Evolutionary conservation across 2,797 vertebrate species (phyloP).

Genomic region (Melanogrammus aeglefinus): DNA sequence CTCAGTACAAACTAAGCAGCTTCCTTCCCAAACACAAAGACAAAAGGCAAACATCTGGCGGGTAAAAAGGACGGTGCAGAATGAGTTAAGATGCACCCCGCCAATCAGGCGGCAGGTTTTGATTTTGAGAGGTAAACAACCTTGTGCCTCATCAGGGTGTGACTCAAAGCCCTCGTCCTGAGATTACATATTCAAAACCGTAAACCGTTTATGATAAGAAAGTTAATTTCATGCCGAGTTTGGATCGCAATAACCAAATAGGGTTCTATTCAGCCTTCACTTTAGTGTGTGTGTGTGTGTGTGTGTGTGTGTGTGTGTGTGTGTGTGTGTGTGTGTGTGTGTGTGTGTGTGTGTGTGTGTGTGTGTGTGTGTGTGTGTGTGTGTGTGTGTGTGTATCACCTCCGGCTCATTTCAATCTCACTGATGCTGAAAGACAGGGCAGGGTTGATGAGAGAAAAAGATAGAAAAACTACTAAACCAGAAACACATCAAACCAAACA

Average conservation of each 20-base stretch:
- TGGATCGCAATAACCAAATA: conserved; percentile 54
- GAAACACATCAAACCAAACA: not conserved
- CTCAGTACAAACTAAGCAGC: too few species aligned
- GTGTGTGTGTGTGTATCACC: not conserved
- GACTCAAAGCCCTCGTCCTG: not conserved
- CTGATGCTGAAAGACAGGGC: not conserved
- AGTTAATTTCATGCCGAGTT: conserved; percentile 13
- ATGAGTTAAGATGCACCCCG: conserved; percentile 38
- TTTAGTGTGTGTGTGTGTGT: not conserved
- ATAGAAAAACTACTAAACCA: too few species aligned
- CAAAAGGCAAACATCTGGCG: not conserved
- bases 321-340: too few species aligned
- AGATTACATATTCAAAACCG: not conserved
- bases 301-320: not conserved
- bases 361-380: too few species aligned
- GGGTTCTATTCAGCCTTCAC: conserved; percentile 35
- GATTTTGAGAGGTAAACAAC: conserved; percentile 55
- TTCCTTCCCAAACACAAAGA: too few species aligned
- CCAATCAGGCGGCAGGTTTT: conserved; percentile 40
- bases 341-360: not conserved
- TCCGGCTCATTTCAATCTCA: not conserved
- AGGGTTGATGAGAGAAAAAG: not conserved
- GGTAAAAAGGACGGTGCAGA: conserved; percentile 21
- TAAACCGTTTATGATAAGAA: not conserved
- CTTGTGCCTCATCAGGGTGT: conserved; percentile 44